Base-by-base conservation (phyloP, 1,140 invertebrate genomes). In the Aleiodes sp. region DNA sequence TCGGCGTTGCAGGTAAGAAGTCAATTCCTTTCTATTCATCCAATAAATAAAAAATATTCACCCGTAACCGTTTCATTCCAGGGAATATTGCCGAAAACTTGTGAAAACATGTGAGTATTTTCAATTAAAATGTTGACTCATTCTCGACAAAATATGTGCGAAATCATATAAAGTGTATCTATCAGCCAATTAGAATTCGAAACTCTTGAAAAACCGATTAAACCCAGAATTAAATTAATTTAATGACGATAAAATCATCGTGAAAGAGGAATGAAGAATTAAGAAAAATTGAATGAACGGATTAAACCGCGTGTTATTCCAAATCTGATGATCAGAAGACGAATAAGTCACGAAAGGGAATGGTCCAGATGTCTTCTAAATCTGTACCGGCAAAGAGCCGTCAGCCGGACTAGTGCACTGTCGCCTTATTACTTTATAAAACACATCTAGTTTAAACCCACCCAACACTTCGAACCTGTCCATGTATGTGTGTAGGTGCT, bases 311-410 rank as follows among this genome's bases (percentile, higher is more conserved):
- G 28, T 57, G 35, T 63, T 63, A 21, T n/a, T n/a, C n/a, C 29
- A 19, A 65, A 52, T 21, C 14, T 29, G 56, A 68, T 16, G 65
- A 60, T 59, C 16, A 24, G 14, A 65, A 65, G 62, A 65, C n/a
- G 28, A 26, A 65, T 41, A 29, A 28, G n/a, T n/a, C n/a, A n/a
- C 31, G 35, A 29, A 26, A n/a, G 60, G 46, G 37, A 59, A 43
- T 59, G 41, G 56, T 72, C 75, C 76, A 76, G 73, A 78, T 77
- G 78, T 72, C 73, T 37, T 75, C 78, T 78, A 80, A 80, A 78
- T 77, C 68, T 65, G 77, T 75, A 76, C 57, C 64, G 43, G 67
- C 68, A 67, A 61, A 14, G 65, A 73, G 60, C 56, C 60, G 59
- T 33, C 59, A 37, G 31, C 28, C 19, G 56, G n/a, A n/a, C n/a